Base-by-base conservation (phyloP, 2,113 vertebrate species). In the Nesogale talazaci region DNA sequence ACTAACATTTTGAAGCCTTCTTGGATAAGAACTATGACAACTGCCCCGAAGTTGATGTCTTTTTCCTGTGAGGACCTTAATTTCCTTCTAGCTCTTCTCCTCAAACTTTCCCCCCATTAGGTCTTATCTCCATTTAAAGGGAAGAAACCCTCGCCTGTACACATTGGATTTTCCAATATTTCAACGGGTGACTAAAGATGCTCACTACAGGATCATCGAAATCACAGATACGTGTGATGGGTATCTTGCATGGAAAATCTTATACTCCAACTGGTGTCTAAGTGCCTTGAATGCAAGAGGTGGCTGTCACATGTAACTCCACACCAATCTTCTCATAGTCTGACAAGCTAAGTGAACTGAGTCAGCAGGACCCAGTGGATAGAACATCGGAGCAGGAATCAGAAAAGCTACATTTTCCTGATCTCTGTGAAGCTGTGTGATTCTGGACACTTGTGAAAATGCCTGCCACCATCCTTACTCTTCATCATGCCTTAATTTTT, bases 151-250 rank as follows among this genome's bases (percentile, higher is more conserved):
- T 7, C 25, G 89, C 40, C n/a, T 94, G 4, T 83, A 36, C 78
- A 59, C 22, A 82, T 2, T 74, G 80, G 15, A 19, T 85, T 92
- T 93, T 74, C 31, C 93, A 40, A 87, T 94, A 95, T 87, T 94
- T 94, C 65, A 63, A 79, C 20, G 61, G 36, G 83, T 89, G 91
- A 34, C 40, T 83, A 85, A 40, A 81, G 17, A 65, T 93, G 69
- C 91, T 38, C 42, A 67, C 79, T 90, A 72, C 17, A 42, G 89
- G 86, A 80, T 84, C 63, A 38, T 75, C n/a, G 69, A 90, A 59
- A 65, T 40, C 16, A 90, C 56, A 92, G 80, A 77, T 61, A 94
- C 78, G 38, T 38, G 57, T 29, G 17, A 84, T 67, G 20, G 31
- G 10, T 72, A 91, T 89, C 82, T 89, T 79, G n/a, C 31, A 79